Evolutionary conservation across 2,113 vertebrate genomes (phyloP).

Genomic region (Lophotis ruficrista): DNA sequence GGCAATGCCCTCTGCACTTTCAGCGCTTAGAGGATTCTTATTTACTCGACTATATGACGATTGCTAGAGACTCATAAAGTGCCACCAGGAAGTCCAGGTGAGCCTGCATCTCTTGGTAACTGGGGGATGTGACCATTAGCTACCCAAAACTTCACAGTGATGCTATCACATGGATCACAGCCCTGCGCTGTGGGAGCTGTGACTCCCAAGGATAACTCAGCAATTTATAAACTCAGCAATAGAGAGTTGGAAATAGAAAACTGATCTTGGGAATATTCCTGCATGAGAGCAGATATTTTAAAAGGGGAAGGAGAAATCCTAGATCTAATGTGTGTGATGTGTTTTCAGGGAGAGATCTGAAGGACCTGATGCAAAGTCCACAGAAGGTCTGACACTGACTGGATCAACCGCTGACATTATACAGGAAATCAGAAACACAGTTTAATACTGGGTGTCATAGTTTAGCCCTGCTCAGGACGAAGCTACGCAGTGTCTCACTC

Average conservation of each 20-base stretch:
- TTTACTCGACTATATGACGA: background rate
- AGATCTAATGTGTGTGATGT: background rate
- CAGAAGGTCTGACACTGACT: background rate
- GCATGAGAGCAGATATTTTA: background rate
- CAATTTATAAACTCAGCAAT: background rate
- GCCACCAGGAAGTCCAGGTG: background rate
- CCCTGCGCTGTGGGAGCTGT: background rate
- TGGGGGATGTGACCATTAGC: background rate
- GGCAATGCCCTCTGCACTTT: background rate
- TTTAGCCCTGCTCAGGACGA: too few species aligned
- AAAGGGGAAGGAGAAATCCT: background rate
- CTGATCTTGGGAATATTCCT: background rate
- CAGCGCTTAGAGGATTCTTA: background rate
- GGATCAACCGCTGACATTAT: background rate
- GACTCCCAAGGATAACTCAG: background rate
- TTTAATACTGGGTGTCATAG: background rate
- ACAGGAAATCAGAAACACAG: background rate
- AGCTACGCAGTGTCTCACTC: too few species aligned
- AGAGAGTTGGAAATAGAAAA: background rate
- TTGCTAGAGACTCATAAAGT: background rate
- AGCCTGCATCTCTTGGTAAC: background rate
- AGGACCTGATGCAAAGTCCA: background rate
- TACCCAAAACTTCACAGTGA: background rate
- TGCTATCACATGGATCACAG: background rate
- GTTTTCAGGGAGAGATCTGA: background rate